A percentile compares a stretch with the other conserved stretches of the same genome.
Evolutionary conservation across 2,888 invertebrate genomes (phyloP).

Genomic region (Bruchidius siliquastri): DNA sequence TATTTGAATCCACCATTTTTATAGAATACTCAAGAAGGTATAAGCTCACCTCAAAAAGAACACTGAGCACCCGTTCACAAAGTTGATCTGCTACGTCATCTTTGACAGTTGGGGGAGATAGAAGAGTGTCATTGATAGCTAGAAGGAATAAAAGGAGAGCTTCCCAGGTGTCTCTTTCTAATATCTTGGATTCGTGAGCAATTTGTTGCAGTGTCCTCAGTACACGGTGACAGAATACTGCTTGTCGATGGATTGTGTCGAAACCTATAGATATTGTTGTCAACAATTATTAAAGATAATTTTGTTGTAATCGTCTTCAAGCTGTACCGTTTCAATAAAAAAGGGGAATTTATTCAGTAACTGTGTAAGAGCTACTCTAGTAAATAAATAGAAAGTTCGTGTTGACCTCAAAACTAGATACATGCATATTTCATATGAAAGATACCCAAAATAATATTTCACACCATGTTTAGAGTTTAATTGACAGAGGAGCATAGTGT

Average conservation of each 20-base stretch:
- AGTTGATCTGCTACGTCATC: slow-evolving; percentile 90
- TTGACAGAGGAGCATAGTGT: no score
- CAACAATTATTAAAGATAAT: not conserved
- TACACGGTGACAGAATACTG: slow-evolving; percentile 88
- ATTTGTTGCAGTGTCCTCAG: slow-evolving; percentile 78
- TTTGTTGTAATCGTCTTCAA: no score
- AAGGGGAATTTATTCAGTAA: no score
- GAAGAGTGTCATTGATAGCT: slow-evolving; percentile 83
- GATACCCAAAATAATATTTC: no score
- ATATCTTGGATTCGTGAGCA: slow-evolving; percentile 66
- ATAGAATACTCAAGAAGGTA: no score
- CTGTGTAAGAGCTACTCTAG: no score
- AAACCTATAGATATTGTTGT: slow-evolving; percentile 54
- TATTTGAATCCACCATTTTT: no score
- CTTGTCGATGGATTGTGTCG: slow-evolving; percentile 89
- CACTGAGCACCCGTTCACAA: slow-evolving; percentile 89
- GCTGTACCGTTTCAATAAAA: no score
- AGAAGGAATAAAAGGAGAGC: slow-evolving; percentile 80
- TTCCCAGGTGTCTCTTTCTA: slow-evolving; percentile 89
- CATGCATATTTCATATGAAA: no score
- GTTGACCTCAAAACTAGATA: no score
- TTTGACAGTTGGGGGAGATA: slow-evolving; percentile 88
- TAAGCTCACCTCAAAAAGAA: slow-evolving; percentile 74
- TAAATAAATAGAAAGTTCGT: no score
- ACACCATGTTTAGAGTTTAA: no score